phyloP scores from a whole-genome alignment of 1,140 invertebrate genomes.

The Calosoma granatense region DNA sequence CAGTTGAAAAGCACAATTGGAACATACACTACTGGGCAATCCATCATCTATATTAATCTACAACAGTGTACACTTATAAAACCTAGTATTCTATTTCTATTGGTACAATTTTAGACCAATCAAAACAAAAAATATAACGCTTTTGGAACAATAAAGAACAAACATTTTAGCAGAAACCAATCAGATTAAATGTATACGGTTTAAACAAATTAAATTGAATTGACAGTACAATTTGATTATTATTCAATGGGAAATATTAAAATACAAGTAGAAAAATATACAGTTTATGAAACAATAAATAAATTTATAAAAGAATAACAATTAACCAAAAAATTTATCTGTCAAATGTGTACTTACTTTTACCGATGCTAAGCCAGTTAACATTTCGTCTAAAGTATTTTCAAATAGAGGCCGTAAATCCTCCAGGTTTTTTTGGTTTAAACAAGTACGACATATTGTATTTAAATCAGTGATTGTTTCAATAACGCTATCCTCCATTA shows the following conservation, averaged over 20 bases:
- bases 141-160: no score
- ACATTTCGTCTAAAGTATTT: conserved; percentile 19
- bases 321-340: not conserved
- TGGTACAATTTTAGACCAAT: not conserved
- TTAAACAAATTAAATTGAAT: no score
- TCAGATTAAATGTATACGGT: no score
- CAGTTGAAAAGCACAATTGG: conserved; percentile 21
- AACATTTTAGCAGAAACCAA: no score
- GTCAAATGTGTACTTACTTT: conserved; percentile 17
- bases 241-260: no score
- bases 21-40: conserved; percentile 22
- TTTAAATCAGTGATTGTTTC: conserved; percentile 17
- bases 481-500: conserved; percentile 11
- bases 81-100: not conserved
- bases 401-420: conserved; percentile 22
- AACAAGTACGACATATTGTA: conserved; percentile 26
- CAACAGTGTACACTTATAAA: conserved; percentile 10
- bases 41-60: conserved; percentile 21
- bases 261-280: conserved; percentile 1
- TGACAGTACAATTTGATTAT: no score
- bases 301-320: not conserved
- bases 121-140: no score
- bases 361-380: conserved; percentile 19
- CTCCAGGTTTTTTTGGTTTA: conserved; percentile 20
- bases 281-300: not conserved